phyloP scores from a whole-genome alignment of 23 tunicate species.

The Ciona savignyi region DNA sequence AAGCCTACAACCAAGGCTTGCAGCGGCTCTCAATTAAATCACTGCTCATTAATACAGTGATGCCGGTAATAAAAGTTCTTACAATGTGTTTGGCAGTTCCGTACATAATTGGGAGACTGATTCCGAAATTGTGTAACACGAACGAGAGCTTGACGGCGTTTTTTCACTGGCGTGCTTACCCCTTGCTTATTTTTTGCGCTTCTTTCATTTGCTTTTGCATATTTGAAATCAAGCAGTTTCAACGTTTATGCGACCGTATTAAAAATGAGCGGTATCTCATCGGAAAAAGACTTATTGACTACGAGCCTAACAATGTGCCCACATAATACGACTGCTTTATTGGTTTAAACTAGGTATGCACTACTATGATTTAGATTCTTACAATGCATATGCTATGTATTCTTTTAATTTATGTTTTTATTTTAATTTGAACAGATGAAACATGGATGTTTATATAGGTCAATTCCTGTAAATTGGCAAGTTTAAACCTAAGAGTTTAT shows the following conservation, averaged over 20 bases:
- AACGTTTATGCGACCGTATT: conserved; percentile 56
- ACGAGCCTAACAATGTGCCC: conserved; percentile 29
- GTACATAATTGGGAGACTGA: conserved; percentile 27
- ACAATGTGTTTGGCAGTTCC: conserved; percentile 34
- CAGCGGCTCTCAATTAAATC: conserved; percentile 20
- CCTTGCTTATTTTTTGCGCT: conserved; percentile 18
- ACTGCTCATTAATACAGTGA: conserved; percentile 13
- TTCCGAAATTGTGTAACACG: conserved; percentile 14
- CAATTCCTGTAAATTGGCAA: too few species aligned
- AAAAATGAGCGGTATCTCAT: conserved; percentile 68
- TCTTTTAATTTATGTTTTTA: too few species aligned
- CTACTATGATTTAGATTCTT: too few species aligned
- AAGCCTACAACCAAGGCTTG: conserved; percentile 54
- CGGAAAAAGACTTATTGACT: conserved; percentile 50
- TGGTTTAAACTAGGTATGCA: too few species aligned
- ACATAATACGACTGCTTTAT: too few species aligned
- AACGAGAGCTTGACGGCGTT: not conserved
- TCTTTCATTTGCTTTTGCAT: conserved; percentile 15
- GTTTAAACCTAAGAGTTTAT: too few species aligned
- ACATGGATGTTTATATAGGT: too few species aligned
- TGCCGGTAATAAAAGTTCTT: conserved; percentile 20
- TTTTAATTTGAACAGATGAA: too few species aligned
- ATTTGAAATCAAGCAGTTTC: conserved; percentile 60
- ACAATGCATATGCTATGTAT: too few species aligned
- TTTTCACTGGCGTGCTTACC: conserved; percentile 41